Base-by-base conservation (phyloP, 2,113 vertebrate species). In the Poicephalus meyeri region DNA sequence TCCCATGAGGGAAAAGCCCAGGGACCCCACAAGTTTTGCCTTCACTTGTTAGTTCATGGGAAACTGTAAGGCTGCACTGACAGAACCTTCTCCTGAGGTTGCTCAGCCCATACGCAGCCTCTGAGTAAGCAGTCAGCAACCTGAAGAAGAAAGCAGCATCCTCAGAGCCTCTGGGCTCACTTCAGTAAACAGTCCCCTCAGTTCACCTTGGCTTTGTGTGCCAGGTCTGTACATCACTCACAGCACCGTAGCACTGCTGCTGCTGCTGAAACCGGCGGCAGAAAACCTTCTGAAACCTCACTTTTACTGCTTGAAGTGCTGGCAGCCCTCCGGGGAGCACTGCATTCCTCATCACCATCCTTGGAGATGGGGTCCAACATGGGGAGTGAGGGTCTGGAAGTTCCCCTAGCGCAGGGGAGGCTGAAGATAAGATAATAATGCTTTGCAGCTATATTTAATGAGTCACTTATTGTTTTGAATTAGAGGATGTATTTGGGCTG, bases 331-430 rank as follows among this genome's bases (percentile, higher is more conserved):
- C 23, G 65, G 10, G 39, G 5, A 58, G 56, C 33, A 15, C 56
- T 35, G 33, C 24, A 16, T 24, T 41, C 46, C 39, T 74, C 76
- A 18, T 4, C 0, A 0, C 50, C 3, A 0, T 17, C 65, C 55
- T 11, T 13, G 42, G 46, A 60, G 44, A 33, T 15, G 68, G 64
- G 37, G 10, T 68, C 66, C 8, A 81, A 19, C 33, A 10, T 0
- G 0, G 13, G 12, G 35, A 42, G 7, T 9, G 13, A 39, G 42
- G 31, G 11, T 26, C 7, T 56, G 35, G 29, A 77, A 72, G 79
- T 5, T 47, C 61, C 44, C 55, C 55, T 50, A 56, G 84, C 35
- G 46, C 52, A 28, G 29, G 2, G 3, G 16, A 63, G n/a, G 21
- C 24, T 26, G 26, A 80, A 50, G 47, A n/a, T n/a, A n/a, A n/a